These are phyloP conservation scores for Trichogramma evanescens DNA, from an alignment of 2,888 invertebrate species.

Conservation along the genomic window DNA sequence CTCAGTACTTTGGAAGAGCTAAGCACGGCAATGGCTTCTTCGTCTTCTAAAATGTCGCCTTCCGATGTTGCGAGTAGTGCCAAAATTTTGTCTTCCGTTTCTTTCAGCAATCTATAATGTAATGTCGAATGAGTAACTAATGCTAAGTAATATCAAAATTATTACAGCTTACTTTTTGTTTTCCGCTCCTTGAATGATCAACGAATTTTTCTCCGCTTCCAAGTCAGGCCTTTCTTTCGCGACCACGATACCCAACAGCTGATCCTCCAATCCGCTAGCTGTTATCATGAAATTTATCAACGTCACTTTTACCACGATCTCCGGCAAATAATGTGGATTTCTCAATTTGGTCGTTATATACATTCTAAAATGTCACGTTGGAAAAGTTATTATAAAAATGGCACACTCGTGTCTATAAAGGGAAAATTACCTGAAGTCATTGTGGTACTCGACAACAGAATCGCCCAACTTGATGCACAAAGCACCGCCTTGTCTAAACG, in stretches of 20 bases:
- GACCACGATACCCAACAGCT: conserved; percentile 82
- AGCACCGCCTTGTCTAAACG: conserved; percentile 83
- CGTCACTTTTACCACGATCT: conserved; percentile 86
- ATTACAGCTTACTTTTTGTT: conserved; percentile 55
- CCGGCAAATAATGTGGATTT: conserved; percentile 91
- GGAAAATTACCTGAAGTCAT: conserved; percentile 63
- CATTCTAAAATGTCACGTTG: conserved; percentile 52
- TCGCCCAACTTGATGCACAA: conserved; percentile 87
- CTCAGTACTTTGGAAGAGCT: conserved; percentile 85
- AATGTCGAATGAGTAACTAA: not conserved
- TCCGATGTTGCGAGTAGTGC: conserved; percentile 66
- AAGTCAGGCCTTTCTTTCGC: conserved; percentile 87
- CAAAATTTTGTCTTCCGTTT: conserved; percentile 86
- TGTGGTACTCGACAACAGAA: conserved; percentile 79
- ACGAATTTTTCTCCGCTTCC: conserved; percentile 80
- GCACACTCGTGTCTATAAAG: not conserved
- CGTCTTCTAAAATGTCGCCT: conserved; percentile 83
- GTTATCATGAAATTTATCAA: conserved; percentile 91
- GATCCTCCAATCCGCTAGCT: conserved; percentile 79
- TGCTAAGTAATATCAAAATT: not conserved
- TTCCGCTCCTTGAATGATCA: conserved; percentile 82
- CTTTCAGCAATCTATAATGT: conserved; percentile 61
- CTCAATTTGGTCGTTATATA: conserved; percentile 89
- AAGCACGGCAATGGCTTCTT: conserved; percentile 76
- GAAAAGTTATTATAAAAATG: not conserved